phyloP scores from a whole-genome alignment of 2,797 vertebrate genomes.

The Sylvilagus floridanus region DNA sequence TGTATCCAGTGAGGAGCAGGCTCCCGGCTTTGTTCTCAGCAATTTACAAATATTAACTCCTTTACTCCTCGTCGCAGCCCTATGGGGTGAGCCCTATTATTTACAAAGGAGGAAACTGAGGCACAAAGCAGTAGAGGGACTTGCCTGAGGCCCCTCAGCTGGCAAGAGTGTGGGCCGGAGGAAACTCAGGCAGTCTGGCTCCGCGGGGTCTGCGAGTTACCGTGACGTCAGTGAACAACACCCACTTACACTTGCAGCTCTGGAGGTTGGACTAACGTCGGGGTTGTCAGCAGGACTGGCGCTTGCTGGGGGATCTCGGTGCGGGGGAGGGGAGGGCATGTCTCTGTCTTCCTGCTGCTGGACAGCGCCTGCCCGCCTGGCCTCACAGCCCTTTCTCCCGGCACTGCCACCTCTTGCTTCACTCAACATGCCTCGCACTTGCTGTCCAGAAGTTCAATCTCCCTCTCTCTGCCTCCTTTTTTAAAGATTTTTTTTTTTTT shows the following conservation, averaged over 20 bases:
- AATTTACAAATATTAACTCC: not conserved
- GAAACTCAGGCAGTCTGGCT: not conserved
- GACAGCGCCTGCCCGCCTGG: not conserved
- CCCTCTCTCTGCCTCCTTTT: not conserved
- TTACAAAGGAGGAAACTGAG: slow-evolving; percentile 21
- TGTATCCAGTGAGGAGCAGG: not conserved
- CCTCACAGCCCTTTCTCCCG: not conserved
- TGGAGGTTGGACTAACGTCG: not conserved
- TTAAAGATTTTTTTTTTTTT: too few relatives aligned
- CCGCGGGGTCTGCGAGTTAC: not conserved
- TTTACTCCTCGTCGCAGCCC: not conserved
- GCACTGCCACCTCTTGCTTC: not conserved
- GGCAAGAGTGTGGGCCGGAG: not conserved
- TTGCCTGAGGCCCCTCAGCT: not conserved
- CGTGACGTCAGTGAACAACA: not conserved
- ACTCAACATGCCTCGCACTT: not conserved
- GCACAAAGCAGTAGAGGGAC: not conserved
- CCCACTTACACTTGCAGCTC: not conserved
- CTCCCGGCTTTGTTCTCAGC: not conserved
- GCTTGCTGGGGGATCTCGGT: not conserved
- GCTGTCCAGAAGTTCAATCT: not conserved
- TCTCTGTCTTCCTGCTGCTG: not conserved
- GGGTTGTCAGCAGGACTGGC: not conserved
- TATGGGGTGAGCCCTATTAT: not conserved
- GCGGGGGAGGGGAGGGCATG: not conserved